These are phyloP conservation scores for Tenebrosternarchus preto DNA, from an alignment of 2,113 vertebrate genomes.

Conservation along the genomic window DNA sequence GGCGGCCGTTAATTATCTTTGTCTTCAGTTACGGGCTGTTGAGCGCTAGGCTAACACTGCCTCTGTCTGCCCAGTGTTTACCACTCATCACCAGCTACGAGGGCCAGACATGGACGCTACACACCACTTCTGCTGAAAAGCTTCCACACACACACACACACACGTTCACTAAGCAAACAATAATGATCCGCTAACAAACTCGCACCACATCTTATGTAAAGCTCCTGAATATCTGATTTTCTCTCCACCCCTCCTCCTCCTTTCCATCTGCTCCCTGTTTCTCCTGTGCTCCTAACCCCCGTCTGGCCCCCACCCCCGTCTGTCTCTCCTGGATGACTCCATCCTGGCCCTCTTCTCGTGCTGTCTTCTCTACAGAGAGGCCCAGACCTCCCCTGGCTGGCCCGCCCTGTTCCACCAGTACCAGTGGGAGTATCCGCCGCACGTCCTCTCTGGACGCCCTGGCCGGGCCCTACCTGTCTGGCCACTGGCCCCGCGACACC, in stretches of 20 bases:
- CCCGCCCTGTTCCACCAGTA: constrained; percentile 51
- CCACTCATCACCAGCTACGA: constrained; percentile 23
- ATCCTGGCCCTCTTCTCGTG: constrained; percentile 38
- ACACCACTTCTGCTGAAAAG: constrained; percentile 17
- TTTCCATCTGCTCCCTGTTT: constrained; percentile 42
- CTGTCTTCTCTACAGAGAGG: constrained; percentile 68
- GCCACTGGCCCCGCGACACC: constrained; percentile 95
- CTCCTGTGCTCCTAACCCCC: constrained; percentile 4
- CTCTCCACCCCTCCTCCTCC: constrained; percentile 5
- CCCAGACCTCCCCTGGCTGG: constrained; percentile 57
- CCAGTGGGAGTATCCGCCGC: constrained; percentile 80
- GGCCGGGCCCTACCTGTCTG: constrained; percentile 89
- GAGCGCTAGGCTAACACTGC: constrained; percentile 46
- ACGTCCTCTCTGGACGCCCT: constrained; percentile 88
- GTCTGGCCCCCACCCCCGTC: neutral
- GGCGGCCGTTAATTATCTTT: constrained; percentile 49
- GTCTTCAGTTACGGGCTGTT: constrained; percentile 48
- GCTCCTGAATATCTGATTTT: constrained; percentile 19
- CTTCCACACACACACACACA: neutral
- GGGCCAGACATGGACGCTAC: constrained; percentile 18
- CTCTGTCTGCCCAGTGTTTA: constrained; percentile 41
- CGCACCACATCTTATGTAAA: neutral
- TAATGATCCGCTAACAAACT: constrained; percentile 6
- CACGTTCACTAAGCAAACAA: neutral
- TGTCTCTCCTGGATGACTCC: constrained; percentile 23